phyloP scores from a whole-genome alignment of 2,888 invertebrate genomes.

The Helicoverpa assulta region DNA sequence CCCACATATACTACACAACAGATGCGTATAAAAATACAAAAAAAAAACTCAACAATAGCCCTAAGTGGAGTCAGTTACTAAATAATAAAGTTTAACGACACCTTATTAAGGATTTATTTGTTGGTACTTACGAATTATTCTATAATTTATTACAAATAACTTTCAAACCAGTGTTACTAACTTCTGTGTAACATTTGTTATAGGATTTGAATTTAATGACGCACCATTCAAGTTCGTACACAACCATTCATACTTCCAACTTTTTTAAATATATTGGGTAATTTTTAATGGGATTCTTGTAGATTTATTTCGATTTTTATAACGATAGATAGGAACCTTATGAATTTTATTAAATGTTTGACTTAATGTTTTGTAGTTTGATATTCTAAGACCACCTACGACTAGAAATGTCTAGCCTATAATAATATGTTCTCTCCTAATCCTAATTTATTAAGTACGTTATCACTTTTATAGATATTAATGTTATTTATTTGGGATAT shows the following conservation, averaged over 20 bases:
- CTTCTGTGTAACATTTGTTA: slow-evolving; percentile 79
- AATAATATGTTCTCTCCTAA: slow-evolving; percentile 42
- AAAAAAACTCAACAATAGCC: slow-evolving; percentile 82
- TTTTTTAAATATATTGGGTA: slow-evolving; percentile 77
- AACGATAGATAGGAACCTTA: slow-evolving; percentile 49
- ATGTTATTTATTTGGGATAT: slow-evolving; percentile 24
- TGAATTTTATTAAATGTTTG: slow-evolving; percentile 45
- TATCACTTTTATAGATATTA: slow-evolving; percentile 42
- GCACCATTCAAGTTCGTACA: slow-evolving; percentile 62
- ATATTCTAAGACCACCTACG: slow-evolving; percentile 58
- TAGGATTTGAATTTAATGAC: slow-evolving; percentile 85
- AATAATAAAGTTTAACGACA: slow-evolving; percentile 86
- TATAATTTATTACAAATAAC: slow-evolving; percentile 90
- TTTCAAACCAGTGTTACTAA: slow-evolving; percentile 74
- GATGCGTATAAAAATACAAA: slow-evolving; percentile 72
- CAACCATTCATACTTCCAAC: slow-evolving; percentile 66
- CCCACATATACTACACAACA: slow-evolving; percentile 69
- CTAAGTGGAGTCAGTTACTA: slow-evolving; percentile 86
- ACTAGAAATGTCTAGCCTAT: slow-evolving; percentile 29
- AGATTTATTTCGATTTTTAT: slow-evolving; percentile 74
- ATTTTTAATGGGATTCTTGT: slow-evolving; percentile 78
- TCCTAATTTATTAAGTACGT: slow-evolving; percentile 63
- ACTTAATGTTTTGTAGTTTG: slow-evolving; percentile 32
- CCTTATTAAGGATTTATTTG: slow-evolving; percentile 90
- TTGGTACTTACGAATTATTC: slow-evolving; percentile 85